Evolutionary conservation across 2,888 invertebrate genomes (phyloP), one percentile per base, ranked within the genome.

Genomic region (Drosophila anomalata): DNA sequence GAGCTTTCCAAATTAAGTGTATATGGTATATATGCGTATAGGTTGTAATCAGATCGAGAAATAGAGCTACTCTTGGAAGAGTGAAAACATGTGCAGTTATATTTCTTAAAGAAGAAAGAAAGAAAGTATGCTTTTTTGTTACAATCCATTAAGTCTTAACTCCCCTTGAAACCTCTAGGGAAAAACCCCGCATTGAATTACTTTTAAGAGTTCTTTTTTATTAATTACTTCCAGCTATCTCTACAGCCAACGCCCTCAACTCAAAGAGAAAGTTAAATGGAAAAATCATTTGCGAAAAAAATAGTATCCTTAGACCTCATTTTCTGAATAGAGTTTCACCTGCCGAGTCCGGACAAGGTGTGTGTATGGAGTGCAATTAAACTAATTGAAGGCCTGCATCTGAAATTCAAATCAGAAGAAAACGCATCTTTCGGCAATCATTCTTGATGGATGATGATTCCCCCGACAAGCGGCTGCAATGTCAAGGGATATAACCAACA

Each of bases 361-460:
- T 39, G 29, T 50, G 75, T 36, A 1, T 59, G 69, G 73, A 47
- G 67, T 69, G 76, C 83, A 88, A 87, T 88, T 88, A 88, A 87
- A 78, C 80, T 79, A 82, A 88, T 87, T 85, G 82, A 82, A 76
- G 76, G 53, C 73, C 76, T 54, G 80, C 54, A 80, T 80, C 83
- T 83, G 81, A 88, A 88, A 78, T 87, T 76, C 60, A 78, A 87
- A 88, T 88, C 83, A 75, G 70, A 78, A 62, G 85, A 78, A 42
- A 82, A 77, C 81, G 77, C 80, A 88, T 86, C 80, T 87, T 83
- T 79, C 73, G 86, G 75, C 87, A 85, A 83, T 86, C 87, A 86
- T 76, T 88, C 80, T 83, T 89, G 87, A 87, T 87, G 88, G 87
- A 87, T 89, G 84, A 85, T 85, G 86, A 76, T 82, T 53, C 68